Evolutionary conservation across 2,113 vertebrate species (phyloP).

Genomic region (Odocoileus hemionus): DNA sequence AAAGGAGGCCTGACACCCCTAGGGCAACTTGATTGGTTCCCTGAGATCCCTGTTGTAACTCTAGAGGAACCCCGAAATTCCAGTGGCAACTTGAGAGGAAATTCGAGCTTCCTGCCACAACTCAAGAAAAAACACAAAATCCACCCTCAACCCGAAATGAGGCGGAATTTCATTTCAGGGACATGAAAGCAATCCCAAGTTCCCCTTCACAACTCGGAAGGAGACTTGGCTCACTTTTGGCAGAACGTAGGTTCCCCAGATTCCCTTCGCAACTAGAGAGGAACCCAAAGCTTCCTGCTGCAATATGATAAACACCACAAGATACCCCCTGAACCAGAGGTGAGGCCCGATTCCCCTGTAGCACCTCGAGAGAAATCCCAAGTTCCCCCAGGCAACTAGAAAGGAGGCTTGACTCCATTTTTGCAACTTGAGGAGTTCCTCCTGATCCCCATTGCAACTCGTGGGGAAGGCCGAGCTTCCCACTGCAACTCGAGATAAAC

Average conservation of each 20-base stretch:
- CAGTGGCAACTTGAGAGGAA: neutral
- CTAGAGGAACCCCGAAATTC: neutral
- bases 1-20: neutral
- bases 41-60: neutral
- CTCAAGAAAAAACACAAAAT: neutral
- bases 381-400: neutral
- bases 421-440: neutral
- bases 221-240: neutral
- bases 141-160: neutral
- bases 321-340: neutral
- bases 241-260: neutral
- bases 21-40: neutral
- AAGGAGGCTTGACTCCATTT: neutral
- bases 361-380: neutral
- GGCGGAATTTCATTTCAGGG: neutral
- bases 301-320: neutral
- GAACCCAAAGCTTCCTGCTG: neutral
- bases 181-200: neutral
- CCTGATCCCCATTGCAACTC: neutral
- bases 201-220: neutral
- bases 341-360: neutral
- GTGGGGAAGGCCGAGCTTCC: neutral
- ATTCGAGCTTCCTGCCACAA: neutral
- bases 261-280: neutral
- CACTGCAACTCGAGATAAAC: accelerated